A percentile compares a stretch with the other conserved stretches of the same genome.
Conservation (phyloP, 2,797 vertebrate genomes). For the Margarornis squamiger region DNA sequence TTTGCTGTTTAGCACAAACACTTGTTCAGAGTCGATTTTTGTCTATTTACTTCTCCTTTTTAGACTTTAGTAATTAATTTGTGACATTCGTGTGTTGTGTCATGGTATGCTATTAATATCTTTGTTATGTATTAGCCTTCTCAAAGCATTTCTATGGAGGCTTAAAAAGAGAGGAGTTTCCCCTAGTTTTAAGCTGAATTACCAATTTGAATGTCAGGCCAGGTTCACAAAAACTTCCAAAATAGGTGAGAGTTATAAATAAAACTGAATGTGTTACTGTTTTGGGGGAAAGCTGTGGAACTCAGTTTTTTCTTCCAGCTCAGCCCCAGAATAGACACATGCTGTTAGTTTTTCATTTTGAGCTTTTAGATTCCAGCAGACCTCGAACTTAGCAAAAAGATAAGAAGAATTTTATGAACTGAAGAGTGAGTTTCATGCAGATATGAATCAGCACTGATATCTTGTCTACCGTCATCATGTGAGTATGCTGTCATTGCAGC, state of each 20-base stretch:
- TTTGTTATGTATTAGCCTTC: not conserved
- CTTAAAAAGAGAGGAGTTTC: not conserved
- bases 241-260: constrained; percentile 60
- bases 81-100: not conserved
- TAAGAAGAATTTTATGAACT: constrained; percentile 43
- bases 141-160: not conserved
- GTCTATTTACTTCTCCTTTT: not conserved
- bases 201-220: constrained; percentile 12
- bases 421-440: constrained; percentile 41
- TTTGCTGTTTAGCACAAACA: not conserved
- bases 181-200: constrained; percentile 1
- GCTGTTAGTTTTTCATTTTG: constrained; percentile 48
- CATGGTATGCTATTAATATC: not conserved
- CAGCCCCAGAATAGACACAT: constrained; percentile 51
- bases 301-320: constrained; percentile 41
- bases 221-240: constrained; percentile 54
- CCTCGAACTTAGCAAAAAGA: constrained; percentile 48
- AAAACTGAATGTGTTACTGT: constrained; percentile 48
- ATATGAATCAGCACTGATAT: constrained; percentile 59
- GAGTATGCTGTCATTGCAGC: constrained; percentile 52
- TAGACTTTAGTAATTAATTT: not conserved
- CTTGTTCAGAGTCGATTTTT: not conserved
- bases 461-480: constrained; percentile 41
- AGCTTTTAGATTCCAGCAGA: constrained; percentile 42
- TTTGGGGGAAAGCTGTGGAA: constrained; percentile 55